phyloP scores from a whole-genome alignment of 2,888 invertebrate genomes.

The Gastracanthus pulcherrimus region DNA sequence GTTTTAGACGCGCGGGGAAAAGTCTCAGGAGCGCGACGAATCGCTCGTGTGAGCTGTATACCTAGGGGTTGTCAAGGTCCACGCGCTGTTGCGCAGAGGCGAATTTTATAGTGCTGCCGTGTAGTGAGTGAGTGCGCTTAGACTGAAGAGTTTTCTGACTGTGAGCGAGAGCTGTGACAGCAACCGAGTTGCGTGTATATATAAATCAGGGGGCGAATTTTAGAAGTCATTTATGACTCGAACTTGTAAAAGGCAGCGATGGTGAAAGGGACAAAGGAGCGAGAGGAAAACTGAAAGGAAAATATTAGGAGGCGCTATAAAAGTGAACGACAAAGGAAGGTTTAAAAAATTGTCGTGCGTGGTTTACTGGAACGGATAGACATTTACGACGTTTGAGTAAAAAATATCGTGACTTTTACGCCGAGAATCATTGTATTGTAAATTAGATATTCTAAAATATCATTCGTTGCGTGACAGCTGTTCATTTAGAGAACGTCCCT shows the following conservation, averaged over 20 bases:
- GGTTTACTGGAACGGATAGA: too few relatives aligned
- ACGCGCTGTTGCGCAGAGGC: too few relatives aligned
- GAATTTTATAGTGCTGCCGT: not conserved
- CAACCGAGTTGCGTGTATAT: too few relatives aligned
- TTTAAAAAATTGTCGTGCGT: not conserved
- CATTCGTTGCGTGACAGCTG: not conserved
- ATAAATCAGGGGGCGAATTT: too few relatives aligned
- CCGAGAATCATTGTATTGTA: too few relatives aligned
- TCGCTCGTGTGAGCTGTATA: not conserved
- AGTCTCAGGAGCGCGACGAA: slow-evolving; percentile 22
- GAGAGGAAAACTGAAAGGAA: not conserved
- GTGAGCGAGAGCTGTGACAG: too few relatives aligned
- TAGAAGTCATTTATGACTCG: not conserved
- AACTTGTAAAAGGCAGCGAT: not conserved
- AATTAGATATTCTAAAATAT: too few relatives aligned
- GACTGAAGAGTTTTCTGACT: not conserved
- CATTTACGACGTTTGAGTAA: not conserved
- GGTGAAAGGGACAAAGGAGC: not conserved
- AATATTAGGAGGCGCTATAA: not conserved
- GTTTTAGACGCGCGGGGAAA: not conserved
- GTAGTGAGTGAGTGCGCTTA: not conserved
- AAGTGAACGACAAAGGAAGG: not conserved
- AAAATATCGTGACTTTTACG: not conserved
- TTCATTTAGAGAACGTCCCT: too few relatives aligned
- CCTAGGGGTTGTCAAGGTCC: not conserved